phyloP scores from a whole-genome alignment of 2,113 vertebrate species.

The Pelecanoides urinatrix region DNA sequence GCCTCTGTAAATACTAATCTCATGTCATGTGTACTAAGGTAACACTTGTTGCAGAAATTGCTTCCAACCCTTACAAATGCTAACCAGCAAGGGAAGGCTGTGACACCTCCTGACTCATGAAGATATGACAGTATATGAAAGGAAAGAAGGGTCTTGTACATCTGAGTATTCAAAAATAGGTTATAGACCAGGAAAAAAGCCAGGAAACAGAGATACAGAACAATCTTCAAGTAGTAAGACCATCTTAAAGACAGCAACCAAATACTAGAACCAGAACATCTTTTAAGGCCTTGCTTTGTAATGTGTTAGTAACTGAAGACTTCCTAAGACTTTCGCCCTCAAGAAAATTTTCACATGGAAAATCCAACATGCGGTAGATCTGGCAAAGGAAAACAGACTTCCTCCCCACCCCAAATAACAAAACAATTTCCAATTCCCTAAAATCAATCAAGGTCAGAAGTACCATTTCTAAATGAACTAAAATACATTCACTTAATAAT shows the following conservation, averaged over 20 bases:
- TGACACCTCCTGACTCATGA: not conserved
- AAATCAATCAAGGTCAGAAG: not conserved
- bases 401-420: not conserved
- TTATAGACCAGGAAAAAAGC: not conserved
- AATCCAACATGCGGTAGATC: not conserved
- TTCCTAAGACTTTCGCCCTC: not conserved
- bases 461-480: not conserved
- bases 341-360: not conserved
- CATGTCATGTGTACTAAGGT: not conserved
- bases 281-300: not conserved
- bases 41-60: not conserved
- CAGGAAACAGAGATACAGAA: not conserved
- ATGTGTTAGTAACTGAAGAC: not conserved
- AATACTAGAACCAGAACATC: not conserved
- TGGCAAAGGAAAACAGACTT: not conserved
- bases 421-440: not conserved
- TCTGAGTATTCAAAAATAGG: not conserved
- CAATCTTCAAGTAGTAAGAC: not conserved
- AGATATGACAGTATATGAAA: not conserved
- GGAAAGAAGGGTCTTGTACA: not conserved
- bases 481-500: not conserved
- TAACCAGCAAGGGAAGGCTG: not conserved
- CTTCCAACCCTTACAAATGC: not conserved
- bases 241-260: not conserved
- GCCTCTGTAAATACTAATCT: not conserved